These are phyloP conservation scores for Drosophila ustulata DNA, from an alignment of 2,888 invertebrate species.

Conservation along the genomic window DNA sequence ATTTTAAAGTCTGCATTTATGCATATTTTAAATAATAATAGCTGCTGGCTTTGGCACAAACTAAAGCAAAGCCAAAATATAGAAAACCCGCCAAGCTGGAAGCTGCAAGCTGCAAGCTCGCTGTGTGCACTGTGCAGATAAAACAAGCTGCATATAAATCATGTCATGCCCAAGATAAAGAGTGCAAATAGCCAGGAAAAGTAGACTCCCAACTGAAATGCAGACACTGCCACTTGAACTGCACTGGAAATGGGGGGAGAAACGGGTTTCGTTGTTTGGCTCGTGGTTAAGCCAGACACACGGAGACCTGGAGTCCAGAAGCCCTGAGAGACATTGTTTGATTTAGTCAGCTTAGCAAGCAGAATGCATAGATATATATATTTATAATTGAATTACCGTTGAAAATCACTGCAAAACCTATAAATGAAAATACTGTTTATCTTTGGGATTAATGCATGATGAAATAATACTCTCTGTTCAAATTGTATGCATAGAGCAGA, in stretches of 20 bases:
- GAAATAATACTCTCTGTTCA: background rate
- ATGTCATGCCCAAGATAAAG: conserved; percentile 73
- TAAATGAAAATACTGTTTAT: conserved; percentile 11
- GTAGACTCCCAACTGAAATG: conserved; percentile 19
- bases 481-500: background rate
- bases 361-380: conserved; percentile 16
- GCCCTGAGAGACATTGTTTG: conserved; percentile 33
- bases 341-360: conserved; percentile 43
- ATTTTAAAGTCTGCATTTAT: conserved; percentile 59
- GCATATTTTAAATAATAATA: conserved; percentile 68
- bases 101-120: background rate
- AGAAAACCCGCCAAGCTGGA: conserved; percentile 7
- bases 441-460: conserved; percentile 12
- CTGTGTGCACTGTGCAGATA: conserved; percentile 50
- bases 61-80: conserved; percentile 33
- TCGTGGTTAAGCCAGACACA: conserved; percentile 24
- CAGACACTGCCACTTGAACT: conserved; percentile 28
- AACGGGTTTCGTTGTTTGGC: conserved; percentile 7
- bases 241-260: background rate
- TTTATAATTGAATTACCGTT: conserved; percentile 56
- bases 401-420: conserved; percentile 3
- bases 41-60: conserved; percentile 42
- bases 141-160: conserved; percentile 69
- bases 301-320: background rate
- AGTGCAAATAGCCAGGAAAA: conserved; percentile 57